Evolutionary conservation across 2,113 vertebrate species (phyloP).

Genomic region (Nannospalax galili): DNA sequence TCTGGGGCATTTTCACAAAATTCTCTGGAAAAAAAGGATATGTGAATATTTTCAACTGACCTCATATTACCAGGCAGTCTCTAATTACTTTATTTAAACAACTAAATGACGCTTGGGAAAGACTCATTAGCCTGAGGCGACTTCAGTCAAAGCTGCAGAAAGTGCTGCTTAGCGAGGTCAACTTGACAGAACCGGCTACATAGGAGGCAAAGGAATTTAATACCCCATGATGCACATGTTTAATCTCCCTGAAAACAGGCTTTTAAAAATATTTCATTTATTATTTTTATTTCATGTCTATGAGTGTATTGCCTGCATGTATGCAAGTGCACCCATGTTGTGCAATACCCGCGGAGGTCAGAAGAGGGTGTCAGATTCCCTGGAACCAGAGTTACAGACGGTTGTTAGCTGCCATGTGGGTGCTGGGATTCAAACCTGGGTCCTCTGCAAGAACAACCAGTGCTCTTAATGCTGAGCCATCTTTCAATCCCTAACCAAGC

Average conservation of each 20-base stretch:
- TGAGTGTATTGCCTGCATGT: no score
- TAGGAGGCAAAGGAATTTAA: neutral
- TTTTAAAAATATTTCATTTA: no score
- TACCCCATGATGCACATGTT: neutral
- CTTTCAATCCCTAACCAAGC: neutral
- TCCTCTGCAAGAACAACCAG: no score
- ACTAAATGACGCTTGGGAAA: constrained; percentile 19
- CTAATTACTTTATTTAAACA: constrained; percentile 66
- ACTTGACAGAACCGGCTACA: neutral
- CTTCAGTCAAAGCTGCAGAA: constrained; percentile 26
- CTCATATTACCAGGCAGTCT: neutral
- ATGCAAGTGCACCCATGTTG: no score
- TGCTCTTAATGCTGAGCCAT: no score
- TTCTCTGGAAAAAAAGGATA: constrained; percentile 36
- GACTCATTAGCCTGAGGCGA: constrained; percentile 52
- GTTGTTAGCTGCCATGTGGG: no score
- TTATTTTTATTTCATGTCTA: no score
- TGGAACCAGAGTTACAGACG: no score
- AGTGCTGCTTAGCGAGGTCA: neutral
- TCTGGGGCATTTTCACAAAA: constrained; percentile 36
- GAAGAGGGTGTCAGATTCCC: no score
- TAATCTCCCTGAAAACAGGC: neutral
- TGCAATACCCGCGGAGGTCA: no score
- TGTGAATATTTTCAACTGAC: neutral
- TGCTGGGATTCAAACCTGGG: no score